phyloP scores from a whole-genome alignment of 2,888 invertebrate species.

The Lamproptera curius region DNA sequence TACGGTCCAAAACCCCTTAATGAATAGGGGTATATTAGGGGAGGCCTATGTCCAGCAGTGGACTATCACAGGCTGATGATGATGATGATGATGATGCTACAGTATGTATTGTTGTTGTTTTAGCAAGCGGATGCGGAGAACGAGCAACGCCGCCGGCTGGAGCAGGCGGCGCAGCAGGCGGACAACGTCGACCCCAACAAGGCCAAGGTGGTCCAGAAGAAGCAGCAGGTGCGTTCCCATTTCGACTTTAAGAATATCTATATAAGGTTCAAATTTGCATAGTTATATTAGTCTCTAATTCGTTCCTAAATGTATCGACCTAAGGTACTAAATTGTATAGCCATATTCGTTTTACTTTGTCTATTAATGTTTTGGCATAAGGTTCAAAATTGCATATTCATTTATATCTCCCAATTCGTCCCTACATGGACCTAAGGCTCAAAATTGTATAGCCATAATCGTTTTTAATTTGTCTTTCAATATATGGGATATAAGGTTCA shows the following conservation, averaged over 20 bases:
- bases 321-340: background rate
- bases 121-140: constrained; percentile 95
- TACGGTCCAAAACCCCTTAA: no score
- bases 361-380: background rate
- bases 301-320: background rate
- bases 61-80: no score
- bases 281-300: background rate
- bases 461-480: background rate
- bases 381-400: background rate
- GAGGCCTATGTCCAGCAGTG: no score
- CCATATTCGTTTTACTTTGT: no score
- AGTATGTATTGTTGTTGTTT: no score
- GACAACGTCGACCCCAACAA: constrained; percentile 85
- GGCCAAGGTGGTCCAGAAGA: constrained; percentile 91
- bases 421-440: constrained; percentile 1
- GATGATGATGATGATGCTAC: no score
- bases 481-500: no score
- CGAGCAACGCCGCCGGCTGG: constrained; percentile 92
- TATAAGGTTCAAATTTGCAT: background rate
- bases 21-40: no score
- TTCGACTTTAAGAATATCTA: background rate
- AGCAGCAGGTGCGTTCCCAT: constrained; percentile 87
- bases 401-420: background rate
- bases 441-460: background rate
- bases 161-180: constrained; percentile 87